These are phyloP conservation scores for Onchidella celtica DNA, from an alignment of 2,888 invertebrate species.

Conservation along the genomic window DNA sequence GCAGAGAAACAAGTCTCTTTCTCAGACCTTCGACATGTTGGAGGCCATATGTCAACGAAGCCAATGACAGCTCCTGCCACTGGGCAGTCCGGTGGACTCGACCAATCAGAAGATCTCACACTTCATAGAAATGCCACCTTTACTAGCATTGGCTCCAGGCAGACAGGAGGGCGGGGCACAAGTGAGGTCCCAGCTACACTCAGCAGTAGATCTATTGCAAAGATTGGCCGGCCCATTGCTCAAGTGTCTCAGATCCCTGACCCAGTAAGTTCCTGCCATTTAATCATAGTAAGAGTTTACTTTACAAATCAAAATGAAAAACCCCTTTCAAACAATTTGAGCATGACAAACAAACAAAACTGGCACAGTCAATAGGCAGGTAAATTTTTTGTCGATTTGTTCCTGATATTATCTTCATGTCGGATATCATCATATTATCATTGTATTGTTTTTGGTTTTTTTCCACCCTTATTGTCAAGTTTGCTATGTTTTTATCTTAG, in stretches of 20 bases:
- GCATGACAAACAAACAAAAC: no score
- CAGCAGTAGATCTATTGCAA: constrained; percentile 36
- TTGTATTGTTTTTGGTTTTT: no score
- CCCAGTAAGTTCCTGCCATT: constrained; percentile 70
- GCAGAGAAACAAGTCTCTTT: constrained; percentile 21
- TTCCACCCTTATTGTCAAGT: no score
- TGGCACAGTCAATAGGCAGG: no score
- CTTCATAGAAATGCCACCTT: neutral
- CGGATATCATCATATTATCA: no score
- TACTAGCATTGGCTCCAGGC: constrained; percentile 25
- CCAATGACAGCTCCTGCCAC: constrained; percentile 27
- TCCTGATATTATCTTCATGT: no score
- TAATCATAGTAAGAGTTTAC: no score
- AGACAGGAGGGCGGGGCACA: neutral
- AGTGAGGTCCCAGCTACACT: neutral
- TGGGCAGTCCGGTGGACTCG: neutral
- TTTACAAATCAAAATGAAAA: neutral
- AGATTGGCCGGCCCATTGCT: constrained; percentile 74
- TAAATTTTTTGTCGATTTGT: no score
- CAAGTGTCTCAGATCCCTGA: constrained; percentile 68
- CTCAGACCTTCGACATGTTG: neutral
- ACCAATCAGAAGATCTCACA: neutral
- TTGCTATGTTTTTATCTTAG: no score
- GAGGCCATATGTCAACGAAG: neutral
- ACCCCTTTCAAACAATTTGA: no score